phyloP scores from a whole-genome alignment of 2,113 vertebrate species.

The Calypte anna region DNA sequence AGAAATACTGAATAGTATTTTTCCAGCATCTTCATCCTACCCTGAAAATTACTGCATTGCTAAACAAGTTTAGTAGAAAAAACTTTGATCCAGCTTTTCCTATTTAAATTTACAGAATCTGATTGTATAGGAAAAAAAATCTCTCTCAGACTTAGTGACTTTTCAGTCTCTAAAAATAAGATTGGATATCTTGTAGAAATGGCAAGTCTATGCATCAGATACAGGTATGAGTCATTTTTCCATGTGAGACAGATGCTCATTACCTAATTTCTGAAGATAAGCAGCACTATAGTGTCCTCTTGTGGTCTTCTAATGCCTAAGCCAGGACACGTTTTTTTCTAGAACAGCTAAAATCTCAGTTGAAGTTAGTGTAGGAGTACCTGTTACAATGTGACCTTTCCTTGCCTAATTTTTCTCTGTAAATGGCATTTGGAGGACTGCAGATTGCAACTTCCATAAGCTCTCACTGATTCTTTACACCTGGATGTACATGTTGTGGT shows the following conservation, averaged over 20 bases:
- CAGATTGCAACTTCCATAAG: neutral
- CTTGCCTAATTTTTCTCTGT: neutral
- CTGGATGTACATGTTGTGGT: neutral
- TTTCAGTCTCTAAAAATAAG: neutral
- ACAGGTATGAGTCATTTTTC: neutral
- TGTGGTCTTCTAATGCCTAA: constrained; percentile 44
- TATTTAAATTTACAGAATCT: neutral
- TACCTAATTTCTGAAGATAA: neutral
- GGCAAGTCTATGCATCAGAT: neutral
- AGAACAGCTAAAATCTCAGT: neutral
- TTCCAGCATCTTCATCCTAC: neutral
- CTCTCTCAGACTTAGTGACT: neutral
- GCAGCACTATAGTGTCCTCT: constrained; percentile 53
- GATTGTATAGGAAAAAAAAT: neutral
- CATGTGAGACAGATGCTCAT: neutral
- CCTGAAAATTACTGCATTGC: neutral
- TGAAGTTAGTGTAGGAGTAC: neutral
- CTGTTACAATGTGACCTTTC: neutral
- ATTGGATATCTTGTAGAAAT: neutral
- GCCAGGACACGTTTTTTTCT: neutral
- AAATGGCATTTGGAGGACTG: neutral
- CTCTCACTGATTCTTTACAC: neutral
- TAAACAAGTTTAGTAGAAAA: neutral
- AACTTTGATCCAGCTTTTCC: neutral
- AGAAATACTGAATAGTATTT: neutral